These are phyloP conservation scores for Geophilus truncorum DNA, from an alignment of 2,888 invertebrate genomes.

Conservation along the genomic window DNA sequence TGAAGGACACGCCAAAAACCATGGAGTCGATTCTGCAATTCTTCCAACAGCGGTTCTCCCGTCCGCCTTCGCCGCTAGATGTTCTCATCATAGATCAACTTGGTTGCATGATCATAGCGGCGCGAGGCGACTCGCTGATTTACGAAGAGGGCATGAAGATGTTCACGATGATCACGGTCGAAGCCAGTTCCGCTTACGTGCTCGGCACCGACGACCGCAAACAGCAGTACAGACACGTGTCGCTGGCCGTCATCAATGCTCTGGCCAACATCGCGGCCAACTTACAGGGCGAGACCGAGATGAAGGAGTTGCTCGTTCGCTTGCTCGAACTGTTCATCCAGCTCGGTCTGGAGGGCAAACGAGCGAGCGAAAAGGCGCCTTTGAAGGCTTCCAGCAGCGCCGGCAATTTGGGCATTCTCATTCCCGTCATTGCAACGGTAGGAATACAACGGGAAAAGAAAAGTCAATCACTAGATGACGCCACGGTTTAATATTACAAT, in stretches of 20 bases:
- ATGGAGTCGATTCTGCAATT: slow-evolving; percentile 94
- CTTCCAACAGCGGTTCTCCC: slow-evolving; percentile 89
- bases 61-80: slow-evolving; percentile 86
- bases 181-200: slow-evolving; percentile 64
- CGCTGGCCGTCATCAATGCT: slow-evolving; percentile 92
- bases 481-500: too few species aligned
- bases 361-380: slow-evolving; percentile 87
- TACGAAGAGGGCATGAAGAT: slow-evolving; percentile 97
- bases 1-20: slow-evolving; percentile 88
- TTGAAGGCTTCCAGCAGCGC: slow-evolving; percentile 86
- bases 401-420: slow-evolving; percentile 93
- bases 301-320: slow-evolving; percentile 77
- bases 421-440: slow-evolving; percentile 91
- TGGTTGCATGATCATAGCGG: slow-evolving; percentile 90
- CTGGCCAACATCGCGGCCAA: slow-evolving; percentile 93
- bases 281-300: slow-evolving; percentile 77
- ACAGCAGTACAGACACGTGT: slow-evolving; percentile 70
- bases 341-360: slow-evolving; percentile 91
- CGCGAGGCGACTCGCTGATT: slow-evolving; percentile 69
- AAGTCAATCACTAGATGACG: too few species aligned
- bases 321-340: slow-evolving; percentile 95
- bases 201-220: slow-evolving; percentile 56
- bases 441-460: too few species aligned
- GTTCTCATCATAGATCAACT: slow-evolving; percentile 93
- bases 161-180: slow-evolving; percentile 90